Base-by-base conservation (phyloP, 2,888 invertebrate species). In the Ennomos quercinarius region DNA sequence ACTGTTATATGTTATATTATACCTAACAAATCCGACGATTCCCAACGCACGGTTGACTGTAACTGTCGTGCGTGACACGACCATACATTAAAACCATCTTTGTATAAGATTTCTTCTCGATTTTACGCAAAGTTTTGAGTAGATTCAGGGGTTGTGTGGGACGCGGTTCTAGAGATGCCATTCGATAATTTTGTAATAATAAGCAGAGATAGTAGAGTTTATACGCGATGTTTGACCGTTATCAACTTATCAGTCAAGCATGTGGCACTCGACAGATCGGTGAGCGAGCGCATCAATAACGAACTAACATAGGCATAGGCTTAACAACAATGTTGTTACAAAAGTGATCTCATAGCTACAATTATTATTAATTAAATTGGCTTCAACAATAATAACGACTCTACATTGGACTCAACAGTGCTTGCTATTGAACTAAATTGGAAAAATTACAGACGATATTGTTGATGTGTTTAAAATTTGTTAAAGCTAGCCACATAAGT, bases 171-270 rank as follows among this genome's bases (percentile, higher is more conserved):
- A 70, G 72, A 81, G 80, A 73, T 64, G 27, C 61, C 70, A 69
- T 67, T 77, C 75, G 77, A 81, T 84, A 84, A 76, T 79, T 76
- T 79, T 79, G 27, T 27, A 83, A 76, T 78, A 80, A 83, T 84
- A 85, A 81, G 81, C 68, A 64, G 73, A 77, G 72, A 81, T 82
- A 83, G 77, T 80, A 78, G 73, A 80, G 81, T 81, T 76, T 84
- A 83, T 84, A 78, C 73, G 77, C 70, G 76, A 76, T 76, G 72
- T 71, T 66, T 74, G 66, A 83, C 84, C 84, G 84, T 84, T 88
- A 88, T 87, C 87, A 79, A 73, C 87, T 84, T 88, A 88, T 87
- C 87, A 79, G 73, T 87, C 87, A 79, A 73, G 70, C 76, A 73
- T 79, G 78, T 80, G 81, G 74, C 77, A 80, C 78, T 83, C 73